Base-by-base conservation (phyloP, 2,888 invertebrate genomes). In the Ennomos quercinarius region DNA sequence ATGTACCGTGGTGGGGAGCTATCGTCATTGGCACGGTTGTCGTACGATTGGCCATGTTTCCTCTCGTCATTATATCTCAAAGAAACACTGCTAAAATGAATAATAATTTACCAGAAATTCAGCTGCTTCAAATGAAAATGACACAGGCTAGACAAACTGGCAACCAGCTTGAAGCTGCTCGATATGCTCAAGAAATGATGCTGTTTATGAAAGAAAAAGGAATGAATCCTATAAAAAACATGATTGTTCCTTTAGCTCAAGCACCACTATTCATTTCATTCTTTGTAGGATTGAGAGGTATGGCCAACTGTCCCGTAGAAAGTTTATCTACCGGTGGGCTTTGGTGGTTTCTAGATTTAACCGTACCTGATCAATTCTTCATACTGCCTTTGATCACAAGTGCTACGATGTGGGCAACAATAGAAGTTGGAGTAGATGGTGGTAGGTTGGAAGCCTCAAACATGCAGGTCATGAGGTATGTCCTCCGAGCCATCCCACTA, bases 1-100 rank as follows among this genome's bases (percentile, higher is more conserved):
- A 96, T 70, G 67, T 99, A 10, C 99, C 99, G 0, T 99, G 99
- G 99, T 99, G 99, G 98, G 95, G 94, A 39, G 93, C 97, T 10
- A 98, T 99, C 71, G 93, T 95, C 2, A 87, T 96, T 54, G 96
- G 96, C n/a, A 99, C 99, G 0, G 60, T 97, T 1, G 84, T 94
- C 36, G 94, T 98, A 0, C 94, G 99, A 74, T 76, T 95, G 0
- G 70, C 94, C 0, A 93, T 99, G 81, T 98, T 99, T 73, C 99
- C 99, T 0, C 83, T 99, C 54, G 96, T 98, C 0, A 94, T 99
- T 52, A 84, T 95, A 73, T 91, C 97, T 0, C 98, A 98, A 87
- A 94, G 95, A 70, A 97, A 97, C 84, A 94, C 95, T 0, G 96
- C 97, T 0, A 93, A 94, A 68, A 96, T 98, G 96, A 94, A 95